Evolutionary conservation across 2,113 vertebrate genomes (phyloP), one percentile per base, ranked within the genome.

Genomic region (Centropristis striata): DNA sequence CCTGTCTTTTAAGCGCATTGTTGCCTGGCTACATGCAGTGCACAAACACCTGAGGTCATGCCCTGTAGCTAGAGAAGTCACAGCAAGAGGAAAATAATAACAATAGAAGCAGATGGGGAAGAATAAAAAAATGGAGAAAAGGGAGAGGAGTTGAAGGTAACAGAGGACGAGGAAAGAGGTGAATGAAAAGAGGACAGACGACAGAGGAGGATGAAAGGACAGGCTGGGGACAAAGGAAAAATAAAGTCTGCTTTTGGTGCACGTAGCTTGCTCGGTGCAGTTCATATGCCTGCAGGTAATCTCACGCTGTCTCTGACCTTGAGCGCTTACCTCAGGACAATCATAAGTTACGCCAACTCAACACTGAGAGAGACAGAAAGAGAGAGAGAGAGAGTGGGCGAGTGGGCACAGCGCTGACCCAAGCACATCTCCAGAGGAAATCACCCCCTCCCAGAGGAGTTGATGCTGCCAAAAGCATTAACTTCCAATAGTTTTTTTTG

Each of bases 391-490:
- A 49, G 82, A 86, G 87, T 71, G 71, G 86, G 70, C 80, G 82
- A 86, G 87, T 71, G 71, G 86, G 70, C 80, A 79, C 75, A 78
- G 79, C 16, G 91, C 93, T 94, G 92, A 93, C 88, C 83, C 61
- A 91, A 90, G 92, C 91, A 92, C 75, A 92, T 92, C 90, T 91
- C 88, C 5, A 8, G 77, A 78, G 88, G 84, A 86, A 87, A 90
- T 84, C 73, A 75, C 73, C 67, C 81, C 84, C 59, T 70, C 80
- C 47, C 81, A 23, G 54, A 21, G 70, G 65, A 72, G 27, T 72
- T 87, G 76, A 80, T n/a, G 79, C 92, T 93, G 92, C 92, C 90
- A 92, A 91, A 88, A 71, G 82, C 85, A 92, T 91, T 91, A 90
- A 86, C 86, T 86, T 88, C 63, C 76, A 63, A 59, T 25, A 6